Conservation (phyloP, 2,888 invertebrate species). For the Lasioglossum calceatum region DNA sequence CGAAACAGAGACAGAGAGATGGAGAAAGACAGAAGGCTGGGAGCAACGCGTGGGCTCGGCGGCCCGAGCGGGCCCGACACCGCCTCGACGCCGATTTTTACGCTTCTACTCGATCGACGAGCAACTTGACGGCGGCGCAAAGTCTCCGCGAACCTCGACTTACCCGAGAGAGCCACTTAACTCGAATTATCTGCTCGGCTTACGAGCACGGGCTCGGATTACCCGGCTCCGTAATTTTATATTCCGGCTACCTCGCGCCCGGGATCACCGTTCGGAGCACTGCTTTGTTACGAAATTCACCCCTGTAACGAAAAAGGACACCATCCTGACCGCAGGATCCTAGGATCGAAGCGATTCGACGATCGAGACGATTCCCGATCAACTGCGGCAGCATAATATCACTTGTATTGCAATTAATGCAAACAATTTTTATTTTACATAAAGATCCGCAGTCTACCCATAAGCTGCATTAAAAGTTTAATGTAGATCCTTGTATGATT, state of each 20-base stretch:
- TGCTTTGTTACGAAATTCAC: constrained; percentile 43
- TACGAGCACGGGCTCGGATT: constrained; percentile 73
- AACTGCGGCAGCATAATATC: no score
- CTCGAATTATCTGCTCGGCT: constrained; percentile 76
- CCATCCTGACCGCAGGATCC: not conserved
- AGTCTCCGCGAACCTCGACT: constrained; percentile 47
- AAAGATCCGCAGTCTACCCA: no score
- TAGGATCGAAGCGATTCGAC: not conserved
- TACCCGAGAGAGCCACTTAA: constrained; percentile 64
- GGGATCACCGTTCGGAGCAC: constrained; percentile 12
- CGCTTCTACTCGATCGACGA: constrained; percentile 24
- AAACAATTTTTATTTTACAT: no score
- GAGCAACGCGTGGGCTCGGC: constrained; percentile 33
- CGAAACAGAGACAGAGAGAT: not conserved
- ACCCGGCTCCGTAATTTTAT: constrained; percentile 75
- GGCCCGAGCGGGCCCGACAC: not conserved
- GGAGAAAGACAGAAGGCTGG: not conserved
- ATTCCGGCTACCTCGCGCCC: constrained; percentile 63
- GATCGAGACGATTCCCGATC: no score
- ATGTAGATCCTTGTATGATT: no score
- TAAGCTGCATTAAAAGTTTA: no score
- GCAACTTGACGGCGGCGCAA: constrained; percentile 34
- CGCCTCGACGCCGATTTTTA: constrained; percentile 37
- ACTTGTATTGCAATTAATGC: no score
- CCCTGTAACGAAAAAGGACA: not conserved